These are phyloP conservation scores for Caenorhabditis parvicauda DNA, from an alignment of 2,888 invertebrate genomes.

Conservation along the genomic window DNA sequence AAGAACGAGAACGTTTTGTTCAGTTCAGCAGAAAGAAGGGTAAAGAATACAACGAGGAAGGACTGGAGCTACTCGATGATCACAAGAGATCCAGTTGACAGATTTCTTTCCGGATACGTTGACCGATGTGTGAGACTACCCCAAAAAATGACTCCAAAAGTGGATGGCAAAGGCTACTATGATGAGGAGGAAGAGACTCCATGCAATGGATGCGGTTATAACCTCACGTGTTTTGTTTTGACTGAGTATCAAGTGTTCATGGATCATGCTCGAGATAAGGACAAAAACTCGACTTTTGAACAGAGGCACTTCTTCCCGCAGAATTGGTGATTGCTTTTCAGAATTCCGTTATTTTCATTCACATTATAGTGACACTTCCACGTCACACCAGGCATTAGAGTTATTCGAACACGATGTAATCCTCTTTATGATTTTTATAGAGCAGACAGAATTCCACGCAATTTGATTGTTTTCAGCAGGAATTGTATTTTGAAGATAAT, in stretches of 20 bases:
- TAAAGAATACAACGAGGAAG: too few species aligned
- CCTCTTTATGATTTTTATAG: too few species aligned
- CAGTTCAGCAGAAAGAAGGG: too few species aligned
- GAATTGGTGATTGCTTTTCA: slow-evolving; percentile 57
- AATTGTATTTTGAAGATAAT: too few species aligned
- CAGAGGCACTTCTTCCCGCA: slow-evolving; percentile 58
- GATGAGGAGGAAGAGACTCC: slow-evolving; percentile 30
- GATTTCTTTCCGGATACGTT: slow-evolving; percentile 56
- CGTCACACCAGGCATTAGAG: too few species aligned
- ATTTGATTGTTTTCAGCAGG: too few species aligned
- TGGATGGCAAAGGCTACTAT: slow-evolving; percentile 26
- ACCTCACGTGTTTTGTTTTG: slow-evolving; percentile 56
- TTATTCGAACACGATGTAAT: too few species aligned
- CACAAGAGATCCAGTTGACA: slow-evolving; percentile 52
- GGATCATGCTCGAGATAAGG: slow-evolving; percentile 21
- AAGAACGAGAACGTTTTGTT: too few species aligned
- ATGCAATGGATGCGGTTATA: slow-evolving; percentile 54
- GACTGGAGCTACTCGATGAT: slow-evolving; percentile 44
- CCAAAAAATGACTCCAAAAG: too few species aligned
- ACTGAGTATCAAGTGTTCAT: slow-evolving; percentile 50
- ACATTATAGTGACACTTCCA: too few species aligned
- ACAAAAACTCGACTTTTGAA: slow-evolving; percentile 41
- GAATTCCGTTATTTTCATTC: too few species aligned
- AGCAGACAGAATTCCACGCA: too few species aligned
- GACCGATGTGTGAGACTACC: slow-evolving; percentile 47